These are phyloP conservation scores for Petrolisthes manimaculis DNA, from an alignment of 2,888 invertebrate species.

Conservation along the genomic window DNA sequence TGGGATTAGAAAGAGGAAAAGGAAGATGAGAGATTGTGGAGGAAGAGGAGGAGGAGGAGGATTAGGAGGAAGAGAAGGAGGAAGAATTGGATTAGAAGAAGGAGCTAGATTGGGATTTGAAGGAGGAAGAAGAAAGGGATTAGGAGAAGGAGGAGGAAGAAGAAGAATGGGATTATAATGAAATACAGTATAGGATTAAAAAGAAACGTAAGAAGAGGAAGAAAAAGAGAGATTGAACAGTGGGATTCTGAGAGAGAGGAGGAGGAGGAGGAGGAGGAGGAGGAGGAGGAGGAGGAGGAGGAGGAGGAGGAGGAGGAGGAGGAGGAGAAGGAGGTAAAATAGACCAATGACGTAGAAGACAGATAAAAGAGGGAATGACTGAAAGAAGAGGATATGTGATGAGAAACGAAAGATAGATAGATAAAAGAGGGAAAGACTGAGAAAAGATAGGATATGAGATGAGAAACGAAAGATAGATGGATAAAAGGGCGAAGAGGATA, in stretches of 20 bases:
- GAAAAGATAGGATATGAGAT: no score
- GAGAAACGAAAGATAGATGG: no score
- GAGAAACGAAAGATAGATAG: no score
- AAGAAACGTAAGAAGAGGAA: background rate
- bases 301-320: background rate
- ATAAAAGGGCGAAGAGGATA: no score
- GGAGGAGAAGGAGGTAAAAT: no score
- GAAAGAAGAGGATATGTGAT: no score
- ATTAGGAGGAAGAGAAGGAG: background rate
- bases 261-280: background rate
- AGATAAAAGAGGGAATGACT: no score
- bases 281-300: constrained; percentile 15
- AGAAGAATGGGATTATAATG: background rate
- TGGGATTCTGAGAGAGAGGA: background rate
- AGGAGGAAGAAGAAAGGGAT: background rate
- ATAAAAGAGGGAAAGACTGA: no score
- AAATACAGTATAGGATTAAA: background rate
- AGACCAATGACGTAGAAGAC: no score
- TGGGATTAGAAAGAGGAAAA: constrained; percentile 4
- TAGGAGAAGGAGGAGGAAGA: background rate
- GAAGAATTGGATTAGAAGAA: background rate
- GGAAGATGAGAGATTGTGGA: background rate
- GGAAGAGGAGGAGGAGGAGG: constrained; percentile 16
- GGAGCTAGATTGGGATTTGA: background rate
- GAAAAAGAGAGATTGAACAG: background rate